These are phyloP conservation scores for Mechanitis mazaeus DNA, from an alignment of 2,888 invertebrate species.

Conservation along the genomic window DNA sequence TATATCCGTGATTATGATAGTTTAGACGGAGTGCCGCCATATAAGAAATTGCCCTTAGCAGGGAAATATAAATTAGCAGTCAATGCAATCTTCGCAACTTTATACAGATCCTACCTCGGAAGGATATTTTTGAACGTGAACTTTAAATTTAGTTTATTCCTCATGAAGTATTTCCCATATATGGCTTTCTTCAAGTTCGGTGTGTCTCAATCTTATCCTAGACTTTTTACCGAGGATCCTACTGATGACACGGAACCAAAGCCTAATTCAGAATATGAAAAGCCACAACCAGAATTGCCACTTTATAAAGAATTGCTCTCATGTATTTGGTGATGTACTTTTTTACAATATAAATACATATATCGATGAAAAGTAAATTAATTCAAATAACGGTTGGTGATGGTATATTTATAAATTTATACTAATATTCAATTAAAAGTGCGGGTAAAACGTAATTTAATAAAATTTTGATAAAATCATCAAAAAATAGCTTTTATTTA, in stretches of 20 bases:
- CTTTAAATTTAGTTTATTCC: slow-evolving; percentile 74
- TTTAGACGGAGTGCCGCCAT: slow-evolving; percentile 59
- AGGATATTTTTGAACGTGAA: slow-evolving; percentile 79
- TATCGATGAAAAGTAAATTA: neutral
- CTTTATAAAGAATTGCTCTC: slow-evolving; percentile 46
- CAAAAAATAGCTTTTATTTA: too few relatives aligned
- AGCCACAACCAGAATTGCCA: slow-evolving; percentile 36
- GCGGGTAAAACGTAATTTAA: too few relatives aligned
- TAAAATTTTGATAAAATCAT: too few relatives aligned
- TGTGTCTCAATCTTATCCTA: slow-evolving; percentile 75
- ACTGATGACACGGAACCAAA: slow-evolving; percentile 50
- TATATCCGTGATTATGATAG: slow-evolving; percentile 61
- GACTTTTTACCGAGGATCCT: slow-evolving; percentile 70
- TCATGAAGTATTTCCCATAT: slow-evolving; percentile 82
- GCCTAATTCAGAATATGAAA: slow-evolving; percentile 51
- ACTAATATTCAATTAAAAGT: too few relatives aligned
- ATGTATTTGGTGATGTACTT: slow-evolving; percentile 41
- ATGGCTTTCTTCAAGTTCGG: slow-evolving; percentile 82
- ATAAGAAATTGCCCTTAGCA: slow-evolving; percentile 51
- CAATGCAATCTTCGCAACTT: slow-evolving; percentile 30
- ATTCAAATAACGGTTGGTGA: neutral
- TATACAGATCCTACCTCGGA: slow-evolving; percentile 70
- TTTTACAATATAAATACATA: too few relatives aligned
- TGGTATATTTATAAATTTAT: too few relatives aligned
- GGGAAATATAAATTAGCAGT: slow-evolving; percentile 49